Base-by-base conservation (phyloP, 1,140 invertebrate genomes). In the Plectrocnemia conspersa region DNA sequence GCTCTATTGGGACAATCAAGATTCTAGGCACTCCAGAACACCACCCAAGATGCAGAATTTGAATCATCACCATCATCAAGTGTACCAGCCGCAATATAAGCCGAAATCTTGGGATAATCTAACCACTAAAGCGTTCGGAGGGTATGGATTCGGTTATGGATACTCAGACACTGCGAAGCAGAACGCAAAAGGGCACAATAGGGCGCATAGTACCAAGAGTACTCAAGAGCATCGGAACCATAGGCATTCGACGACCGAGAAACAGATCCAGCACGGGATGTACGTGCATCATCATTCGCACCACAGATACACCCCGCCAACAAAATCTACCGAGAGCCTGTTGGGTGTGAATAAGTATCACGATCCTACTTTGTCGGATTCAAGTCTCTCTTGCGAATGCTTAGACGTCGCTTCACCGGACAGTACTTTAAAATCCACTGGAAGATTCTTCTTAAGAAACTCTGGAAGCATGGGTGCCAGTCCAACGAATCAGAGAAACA, bases 101-200 rank as follows among this genome's bases (percentile, higher is more conserved):
- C 88, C 88, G 3, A 90, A 91, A 65, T 91, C 88, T 0, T 91
- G 89, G 88, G 88, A 91, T 64, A 91, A 91, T 73, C 71, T 92
- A 16, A 84, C 86, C 0, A 89, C 86, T 1, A 89, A 89, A 72
- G 82, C 84, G 1, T 84, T 88, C 50, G 85, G 87, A 9, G 88
- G 86, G 0, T 89, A 90, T 62, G 86, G 87, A 18, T 90, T 88
- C 60, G 87, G 87, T 2, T 91, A 90, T 64, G 88, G 88, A 1
- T 91, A 88, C 62, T 68, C 88, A 24, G 86, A 88, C 61, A 83
- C 82, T 0, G 70, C 76, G 0, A 76, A 79, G 22, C 81, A 82
- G 48, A 58, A 79, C 64, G 65, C 69, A 54, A 80, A 71, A 65
- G 79, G 62, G 64, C 77, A 57, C 58, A 71, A 55, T 59, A 76